A percentile compares a stretch with the other conserved stretches of the same genome.
These are phyloP conservation scores for Mesoligia furuncula DNA, from an alignment of 2,888 invertebrate species.

Conservation along the genomic window DNA sequence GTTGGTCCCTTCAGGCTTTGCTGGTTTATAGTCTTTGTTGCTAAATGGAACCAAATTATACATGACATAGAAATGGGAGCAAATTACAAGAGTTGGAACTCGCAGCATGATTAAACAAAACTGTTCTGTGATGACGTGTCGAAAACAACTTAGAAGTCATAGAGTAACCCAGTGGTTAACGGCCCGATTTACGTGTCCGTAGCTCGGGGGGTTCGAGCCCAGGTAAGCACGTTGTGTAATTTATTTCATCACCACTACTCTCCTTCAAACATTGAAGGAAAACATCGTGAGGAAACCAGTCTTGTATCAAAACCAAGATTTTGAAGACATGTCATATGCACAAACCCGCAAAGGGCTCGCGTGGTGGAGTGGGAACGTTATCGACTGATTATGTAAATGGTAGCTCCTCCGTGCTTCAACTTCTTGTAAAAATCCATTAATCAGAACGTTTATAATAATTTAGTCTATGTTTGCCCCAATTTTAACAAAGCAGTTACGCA, in stretches of 20 bases:
- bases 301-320: too few relatives aligned
- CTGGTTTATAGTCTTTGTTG: constrained; percentile 8
- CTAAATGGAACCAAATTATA: not conserved
- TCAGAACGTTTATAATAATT: not conserved
- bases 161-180: too few relatives aligned
- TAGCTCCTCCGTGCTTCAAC: not conserved
- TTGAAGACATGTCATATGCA: too few relatives aligned
- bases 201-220: not conserved
- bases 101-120: not conserved
- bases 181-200: too few relatives aligned
- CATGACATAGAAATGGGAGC: not conserved
- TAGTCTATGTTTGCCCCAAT: too few relatives aligned
- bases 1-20: not conserved
- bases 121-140: too few relatives aligned
- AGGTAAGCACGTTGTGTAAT: not conserved
- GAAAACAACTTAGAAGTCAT: not conserved
- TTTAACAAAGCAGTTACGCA: not conserved
- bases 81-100: not conserved
- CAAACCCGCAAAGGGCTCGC: too few relatives aligned
- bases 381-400: not conserved
- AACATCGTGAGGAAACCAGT: too few relatives aligned
- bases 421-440: not conserved
- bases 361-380: too few relatives aligned
- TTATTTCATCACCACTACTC: not conserved
- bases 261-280: too few relatives aligned